Conservation (phyloP, 2,888 invertebrate species). For the Tinea semifulvella region DNA sequence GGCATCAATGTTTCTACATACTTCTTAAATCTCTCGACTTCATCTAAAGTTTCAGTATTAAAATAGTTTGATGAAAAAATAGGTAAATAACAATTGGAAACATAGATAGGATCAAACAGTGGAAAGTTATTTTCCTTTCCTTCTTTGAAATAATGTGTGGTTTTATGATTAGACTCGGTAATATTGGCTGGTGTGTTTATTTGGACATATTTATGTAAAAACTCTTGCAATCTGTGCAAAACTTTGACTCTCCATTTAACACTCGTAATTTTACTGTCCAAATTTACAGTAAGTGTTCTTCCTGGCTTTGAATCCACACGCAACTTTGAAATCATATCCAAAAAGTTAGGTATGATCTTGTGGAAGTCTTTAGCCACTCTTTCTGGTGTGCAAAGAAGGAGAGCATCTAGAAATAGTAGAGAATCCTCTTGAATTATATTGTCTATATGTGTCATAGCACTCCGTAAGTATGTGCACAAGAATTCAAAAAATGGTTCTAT, state of each 20-base stretch:
- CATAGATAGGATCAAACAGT: conserved; percentile 38
- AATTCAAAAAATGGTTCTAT: conserved; percentile 79
- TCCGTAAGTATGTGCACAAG: conserved; percentile 81
- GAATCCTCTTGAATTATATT: conserved; percentile 85
- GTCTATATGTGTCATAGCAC: conserved; percentile 91
- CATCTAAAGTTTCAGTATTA: conserved; percentile 37
- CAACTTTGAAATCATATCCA: conserved; percentile 85
- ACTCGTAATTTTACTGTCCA: conserved; percentile 77
- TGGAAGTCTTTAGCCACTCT: conserved; percentile 73
- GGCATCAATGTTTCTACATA: conserved; percentile 78
- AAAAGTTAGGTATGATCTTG: conserved; percentile 79
- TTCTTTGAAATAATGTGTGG: conserved; percentile 31
- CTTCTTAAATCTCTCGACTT: conserved; percentile 60
- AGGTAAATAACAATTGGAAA: conserved; percentile 41
- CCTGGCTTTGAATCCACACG: conserved; percentile 71
- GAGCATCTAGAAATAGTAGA: conserved; percentile 77
- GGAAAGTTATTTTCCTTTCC: conserved; percentile 35
- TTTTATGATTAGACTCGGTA: conserved; percentile 19
- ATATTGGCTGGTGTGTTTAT: conserved; percentile 30
- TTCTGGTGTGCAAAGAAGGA: conserved; percentile 72
- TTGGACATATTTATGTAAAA: conserved; percentile 40
- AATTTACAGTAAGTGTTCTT: conserved; percentile 73
- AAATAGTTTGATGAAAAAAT: conserved; percentile 49
- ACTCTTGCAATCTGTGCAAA: conserved; percentile 72
- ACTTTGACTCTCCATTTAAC: conserved; percentile 84